Base-by-base conservation (phyloP, 2,113 vertebrate genomes). In the Myotis davidii region DNA sequence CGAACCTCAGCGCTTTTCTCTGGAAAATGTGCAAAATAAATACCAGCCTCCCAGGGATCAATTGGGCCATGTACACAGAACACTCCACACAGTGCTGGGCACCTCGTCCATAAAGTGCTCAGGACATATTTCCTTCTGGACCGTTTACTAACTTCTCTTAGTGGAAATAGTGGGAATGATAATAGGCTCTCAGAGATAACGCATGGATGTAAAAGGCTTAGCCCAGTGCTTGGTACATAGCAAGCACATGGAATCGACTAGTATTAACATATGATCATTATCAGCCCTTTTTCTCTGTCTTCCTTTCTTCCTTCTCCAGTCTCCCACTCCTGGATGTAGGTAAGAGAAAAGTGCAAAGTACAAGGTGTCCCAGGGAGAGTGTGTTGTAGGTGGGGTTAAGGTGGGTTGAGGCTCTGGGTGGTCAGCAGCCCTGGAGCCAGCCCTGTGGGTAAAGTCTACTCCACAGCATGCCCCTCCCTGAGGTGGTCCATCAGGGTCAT, bases 1-100 rank as follows among this genome's bases (percentile, higher is more conserved):
- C 3, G 13, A 87, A 76, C 32, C 52, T 88, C 56, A 70, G 27
- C 6, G 59, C 76, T 81, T 67, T 73, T 25, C 32, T 74, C 52
- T 86, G 73, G 82, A 78, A 74, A 92, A 42, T n/a, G 48, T 48
- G 7, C 54, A 54, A 9, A 79, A 61, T 48, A 73, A 76, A 59
- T 29, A n/a, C n/a, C 34, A 85, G 61, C n/a, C 52, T 77, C 14
- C 20, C 52, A 14, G 83, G 25, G 37, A 16, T 59, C 90, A 20
- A 37, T 4, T 18, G 48, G 34, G 37, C 21, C 18, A 6, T 5
- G 12, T 4, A 11, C 4, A 20, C 1, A 48, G 34, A 52, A 20
- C 39, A 5, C n/a, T 48, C 45, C 13, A 8, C 32, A 18, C 10
- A 0, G 1, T 3, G 21, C 56, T n/a, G 1, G 25, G 39, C 39